A percentile compares a stretch with the other conserved stretches of the same genome.
phyloP scores from a whole-genome alignment of 2,888 invertebrate genomes.

The Drosophila cognata region DNA sequence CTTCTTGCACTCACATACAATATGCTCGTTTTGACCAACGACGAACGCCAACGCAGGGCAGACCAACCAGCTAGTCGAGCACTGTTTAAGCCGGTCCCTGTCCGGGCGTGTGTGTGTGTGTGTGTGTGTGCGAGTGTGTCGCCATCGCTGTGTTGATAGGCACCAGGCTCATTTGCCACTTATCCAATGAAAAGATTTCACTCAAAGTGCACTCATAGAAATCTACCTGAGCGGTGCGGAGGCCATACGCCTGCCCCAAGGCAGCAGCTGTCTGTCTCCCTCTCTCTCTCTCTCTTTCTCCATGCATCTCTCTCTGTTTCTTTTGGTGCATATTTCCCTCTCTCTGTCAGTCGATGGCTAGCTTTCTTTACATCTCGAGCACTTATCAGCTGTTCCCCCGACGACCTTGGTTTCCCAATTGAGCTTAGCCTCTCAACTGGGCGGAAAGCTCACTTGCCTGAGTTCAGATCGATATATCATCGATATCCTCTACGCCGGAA shows the following conservation, averaged over 20 bases:
- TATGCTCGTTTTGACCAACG: constrained; percentile 40
- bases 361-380: constrained; percentile 7
- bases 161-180: constrained; percentile 38
- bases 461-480: background rate
- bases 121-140: constrained; percentile 27
- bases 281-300: constrained; percentile 7
- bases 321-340: constrained; percentile 2
- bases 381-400: background rate
- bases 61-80: constrained; percentile 60
- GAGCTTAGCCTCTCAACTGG: background rate
- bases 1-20: background rate
- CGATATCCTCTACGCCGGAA: constrained; percentile 23
- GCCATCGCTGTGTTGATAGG: constrained; percentile 52
- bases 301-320: constrained; percentile 15
- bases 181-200: constrained; percentile 62
- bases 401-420: constrained; percentile 34
- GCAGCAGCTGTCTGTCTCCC: constrained; percentile 11
- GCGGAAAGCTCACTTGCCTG: constrained; percentile 1
- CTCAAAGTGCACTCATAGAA: constrained; percentile 53
- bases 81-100: constrained; percentile 46
- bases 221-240: constrained; percentile 27
- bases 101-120: constrained; percentile 1
- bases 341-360: constrained; percentile 8
- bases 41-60: constrained; percentile 45
- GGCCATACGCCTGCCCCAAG: constrained; percentile 20